phyloP scores from a whole-genome alignment of 2,113 vertebrate genomes.

The Leuciscus idus region DNA sequence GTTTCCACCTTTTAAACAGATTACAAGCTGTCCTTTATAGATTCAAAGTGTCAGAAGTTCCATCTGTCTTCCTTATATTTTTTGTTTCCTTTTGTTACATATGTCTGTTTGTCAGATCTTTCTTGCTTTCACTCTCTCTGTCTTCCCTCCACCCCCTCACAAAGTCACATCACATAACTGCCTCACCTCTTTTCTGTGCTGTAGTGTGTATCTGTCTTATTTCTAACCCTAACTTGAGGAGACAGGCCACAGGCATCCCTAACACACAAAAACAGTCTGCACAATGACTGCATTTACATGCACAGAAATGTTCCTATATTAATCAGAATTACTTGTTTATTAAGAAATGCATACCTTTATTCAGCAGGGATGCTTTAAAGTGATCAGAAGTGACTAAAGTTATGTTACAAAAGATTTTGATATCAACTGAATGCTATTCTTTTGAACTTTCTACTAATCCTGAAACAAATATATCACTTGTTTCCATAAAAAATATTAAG shows the following conservation, averaged over 20 bases:
- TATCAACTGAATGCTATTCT: no score
- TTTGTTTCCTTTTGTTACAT: not conserved
- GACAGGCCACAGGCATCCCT: not conserved
- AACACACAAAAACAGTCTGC: constrained; percentile 5
- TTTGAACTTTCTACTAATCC: no score
- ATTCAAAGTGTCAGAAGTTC: constrained; percentile 20
- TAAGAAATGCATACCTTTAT: not conserved
- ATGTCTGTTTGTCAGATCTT: not conserved
- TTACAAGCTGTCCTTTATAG: not conserved
- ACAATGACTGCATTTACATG: not conserved
- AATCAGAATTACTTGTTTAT: not conserved
- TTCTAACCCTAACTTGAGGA: constrained; percentile 2
- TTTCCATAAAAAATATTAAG: no score
- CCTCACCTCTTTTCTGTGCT: constrained; percentile 19
- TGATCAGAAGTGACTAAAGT: not conserved
- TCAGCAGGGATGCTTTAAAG: not conserved
- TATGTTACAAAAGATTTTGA: not conserved
- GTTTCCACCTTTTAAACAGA: constrained; percentile 9
- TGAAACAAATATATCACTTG: no score
- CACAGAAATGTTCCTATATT: not conserved
- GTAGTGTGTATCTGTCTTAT: not conserved
- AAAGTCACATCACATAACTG: constrained; percentile 29
- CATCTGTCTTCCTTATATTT: not conserved
- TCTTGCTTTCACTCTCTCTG: constrained; percentile 21
- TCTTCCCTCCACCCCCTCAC: not conserved